Percentiles rank a stretch among this genome's conserved stretches.
phyloP scores from a whole-genome alignment of 2,888 invertebrate genomes.

The Cataglyphis rosenhaueri region DNA sequence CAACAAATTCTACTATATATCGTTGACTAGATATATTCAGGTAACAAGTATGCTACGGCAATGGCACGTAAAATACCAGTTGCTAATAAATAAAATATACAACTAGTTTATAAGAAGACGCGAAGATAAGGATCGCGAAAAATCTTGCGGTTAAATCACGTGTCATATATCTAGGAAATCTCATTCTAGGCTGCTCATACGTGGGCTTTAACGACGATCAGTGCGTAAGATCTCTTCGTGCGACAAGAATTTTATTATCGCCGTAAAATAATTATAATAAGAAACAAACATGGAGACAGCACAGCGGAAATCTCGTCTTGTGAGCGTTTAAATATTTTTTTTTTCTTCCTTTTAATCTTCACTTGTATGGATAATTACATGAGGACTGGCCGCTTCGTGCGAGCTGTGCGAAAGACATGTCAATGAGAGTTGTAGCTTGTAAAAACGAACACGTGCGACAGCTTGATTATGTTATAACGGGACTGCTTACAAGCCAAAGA shows the following conservation, averaged over 20 bases:
- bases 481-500: not conserved
- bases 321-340: not conserved
- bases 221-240: not conserved
- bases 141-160: not conserved
- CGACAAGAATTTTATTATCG: slow-evolving; percentile 21
- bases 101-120: not conserved
- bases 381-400: not conserved
- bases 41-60: slow-evolving; percentile 5
- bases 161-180: not conserved
- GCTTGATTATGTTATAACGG: slow-evolving; percentile 38
- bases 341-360: not conserved
- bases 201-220: not conserved
- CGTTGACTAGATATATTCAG: not conserved
- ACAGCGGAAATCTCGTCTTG: not conserved
- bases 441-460: slow-evolving; percentile 16
- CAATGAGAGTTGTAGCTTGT: not conserved
- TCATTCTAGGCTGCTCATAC: not conserved
- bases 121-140: not conserved
- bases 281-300: not conserved
- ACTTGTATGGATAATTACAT: not conserved
- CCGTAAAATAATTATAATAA: slow-evolving; percentile 33
- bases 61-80: not conserved
- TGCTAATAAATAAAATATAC: not conserved
- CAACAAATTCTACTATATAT: not conserved
- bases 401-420: slow-evolving; percentile 18